These are phyloP conservation scores for Anguilla megastoma DNA, from an alignment of 2,797 vertebrate species.

Conservation along the genomic window DNA sequence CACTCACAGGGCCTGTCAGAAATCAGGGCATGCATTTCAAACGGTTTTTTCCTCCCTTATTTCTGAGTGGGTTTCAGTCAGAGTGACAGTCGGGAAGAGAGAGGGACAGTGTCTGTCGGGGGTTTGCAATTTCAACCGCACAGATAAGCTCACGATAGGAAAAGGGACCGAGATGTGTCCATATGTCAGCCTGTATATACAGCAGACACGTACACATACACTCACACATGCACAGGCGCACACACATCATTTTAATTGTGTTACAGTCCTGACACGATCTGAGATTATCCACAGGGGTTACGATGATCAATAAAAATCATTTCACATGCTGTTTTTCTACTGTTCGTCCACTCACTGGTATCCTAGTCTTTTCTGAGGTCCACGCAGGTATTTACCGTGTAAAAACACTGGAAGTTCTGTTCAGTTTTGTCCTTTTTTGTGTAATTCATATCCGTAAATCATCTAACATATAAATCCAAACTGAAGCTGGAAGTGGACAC, in stretches of 20 bases:
- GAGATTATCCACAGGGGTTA: not conserved
- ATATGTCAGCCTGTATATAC: constrained; percentile 23
- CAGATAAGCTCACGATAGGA: constrained; percentile 13
- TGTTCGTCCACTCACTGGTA: not conserved
- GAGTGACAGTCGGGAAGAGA: constrained; percentile 57
- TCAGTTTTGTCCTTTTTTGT: not conserved
- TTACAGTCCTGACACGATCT: constrained; percentile 11
- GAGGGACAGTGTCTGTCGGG: constrained; percentile 42
- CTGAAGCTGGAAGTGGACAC: not conserved
- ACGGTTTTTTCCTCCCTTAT: constrained; percentile 51
- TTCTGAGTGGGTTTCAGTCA: constrained; percentile 61
- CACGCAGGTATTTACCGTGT: not conserved
- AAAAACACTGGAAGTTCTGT: not conserved
- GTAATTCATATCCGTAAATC: not conserved
- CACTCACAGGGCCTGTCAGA: constrained; percentile 68
- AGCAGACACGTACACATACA: constrained; percentile 35
- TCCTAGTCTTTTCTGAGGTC: not conserved
- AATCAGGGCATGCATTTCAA: constrained; percentile 63
- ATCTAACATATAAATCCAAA: not conserved
- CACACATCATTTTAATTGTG: constrained; percentile 14
- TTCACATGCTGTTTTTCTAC: not conserved
- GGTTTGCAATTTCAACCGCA: constrained; percentile 38
- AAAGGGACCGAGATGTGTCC: not conserved
- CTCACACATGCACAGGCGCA: constrained; percentile 29
- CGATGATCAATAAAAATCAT: not conserved